These are phyloP conservation scores for Heterochromis multidens DNA, from an alignment of 2,113 vertebrate species.

Conservation along the genomic window DNA sequence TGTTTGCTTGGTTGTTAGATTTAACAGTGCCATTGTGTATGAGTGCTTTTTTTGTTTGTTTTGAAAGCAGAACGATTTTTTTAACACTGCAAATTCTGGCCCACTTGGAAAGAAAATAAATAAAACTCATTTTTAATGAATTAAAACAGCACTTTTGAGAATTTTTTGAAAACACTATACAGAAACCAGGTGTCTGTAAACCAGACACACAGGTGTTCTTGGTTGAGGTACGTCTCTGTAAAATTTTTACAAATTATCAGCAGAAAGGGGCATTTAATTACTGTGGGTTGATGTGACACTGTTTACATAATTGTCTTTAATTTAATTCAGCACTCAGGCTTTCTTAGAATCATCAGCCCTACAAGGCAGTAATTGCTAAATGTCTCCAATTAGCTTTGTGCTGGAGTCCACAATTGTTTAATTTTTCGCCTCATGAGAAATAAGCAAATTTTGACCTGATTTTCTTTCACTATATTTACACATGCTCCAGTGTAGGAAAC, in stretches of 20 bases:
- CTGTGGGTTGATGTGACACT: not conserved
- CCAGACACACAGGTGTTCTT: not conserved
- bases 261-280: not conserved
- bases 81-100: not conserved
- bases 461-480: not conserved
- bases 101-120: not conserved
- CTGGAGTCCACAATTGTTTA: slow-evolving; percentile 6
- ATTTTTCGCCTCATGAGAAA: slow-evolving; percentile 27
- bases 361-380: slow-evolving; percentile 32
- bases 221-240: not conserved
- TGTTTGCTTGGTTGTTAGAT: not conserved
- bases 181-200: not conserved
- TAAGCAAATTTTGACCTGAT: slow-evolving; percentile 3
- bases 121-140: slow-evolving; percentile 57
- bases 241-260: not conserved
- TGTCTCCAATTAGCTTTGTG: slow-evolving; percentile 24
- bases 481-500: not conserved
- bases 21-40: not conserved
- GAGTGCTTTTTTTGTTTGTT: slow-evolving; percentile 3
- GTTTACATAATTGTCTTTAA: slow-evolving; percentile 53
- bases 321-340: slow-evolving; percentile 30
- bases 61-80: slow-evolving; percentile 5
- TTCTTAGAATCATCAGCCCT: slow-evolving; percentile 17
- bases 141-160: slow-evolving; percentile 27
- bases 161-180: not conserved